phyloP scores from a whole-genome alignment of 2,797 vertebrate genomes.

The Luscinia megarhynchos region DNA sequence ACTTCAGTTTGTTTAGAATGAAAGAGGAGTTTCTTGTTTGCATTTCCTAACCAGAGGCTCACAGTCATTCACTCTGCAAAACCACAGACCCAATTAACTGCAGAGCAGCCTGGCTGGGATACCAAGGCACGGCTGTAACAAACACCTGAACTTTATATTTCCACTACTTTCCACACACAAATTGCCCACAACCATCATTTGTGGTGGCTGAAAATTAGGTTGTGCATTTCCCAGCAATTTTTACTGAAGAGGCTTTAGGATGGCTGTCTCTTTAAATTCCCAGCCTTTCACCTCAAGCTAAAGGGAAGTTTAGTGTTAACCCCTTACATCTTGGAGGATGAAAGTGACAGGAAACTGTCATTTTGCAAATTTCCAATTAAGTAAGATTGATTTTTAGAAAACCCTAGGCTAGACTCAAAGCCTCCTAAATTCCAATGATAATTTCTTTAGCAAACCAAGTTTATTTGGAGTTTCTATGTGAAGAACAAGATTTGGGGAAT shows the following conservation, averaged over 20 bases:
- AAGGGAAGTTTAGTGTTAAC: background rate
- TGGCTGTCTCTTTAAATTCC: background rate
- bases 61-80: background rate
- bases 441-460: background rate
- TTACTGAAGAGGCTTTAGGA: background rate
- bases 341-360: background rate
- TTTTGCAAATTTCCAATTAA: background rate
- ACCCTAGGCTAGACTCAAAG: background rate
- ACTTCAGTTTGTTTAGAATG: background rate
- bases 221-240: background rate
- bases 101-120: background rate
- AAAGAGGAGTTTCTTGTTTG: background rate
- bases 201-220: background rate
- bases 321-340: background rate
- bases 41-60: background rate
- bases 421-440: background rate
- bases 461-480: background rate
- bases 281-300: background rate
- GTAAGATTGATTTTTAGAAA: background rate
- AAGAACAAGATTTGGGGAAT: background rate
- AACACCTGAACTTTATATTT: constrained; percentile 32
- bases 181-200: background rate
- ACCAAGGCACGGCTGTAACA: background rate
- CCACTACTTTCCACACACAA: background rate
- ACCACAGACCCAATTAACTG: background rate